Evolutionary conservation across 2,888 invertebrate genomes (phyloP), one percentile per base, ranked within the genome.

Genomic region (Leptopilina syphax): DNA sequence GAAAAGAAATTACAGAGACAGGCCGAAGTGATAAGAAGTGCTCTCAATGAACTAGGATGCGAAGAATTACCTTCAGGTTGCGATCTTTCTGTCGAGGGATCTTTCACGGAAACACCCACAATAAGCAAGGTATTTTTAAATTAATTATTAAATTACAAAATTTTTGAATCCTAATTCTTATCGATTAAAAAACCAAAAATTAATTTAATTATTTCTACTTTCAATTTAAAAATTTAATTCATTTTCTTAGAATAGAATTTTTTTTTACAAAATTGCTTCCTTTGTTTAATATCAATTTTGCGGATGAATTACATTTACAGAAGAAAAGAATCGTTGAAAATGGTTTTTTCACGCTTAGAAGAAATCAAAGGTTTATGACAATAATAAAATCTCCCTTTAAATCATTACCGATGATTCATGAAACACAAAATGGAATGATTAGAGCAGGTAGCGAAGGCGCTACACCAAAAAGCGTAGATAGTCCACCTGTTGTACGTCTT

Each of bases 31-130:
- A 97, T 97, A 85, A 95, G 96, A 87, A 94, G 95, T 68, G 97
- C 97, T n/a, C 92, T 97, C 81, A 96, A 96, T 81, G 97, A 97
- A 92, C 93, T 97, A 47, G 97, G 97, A 79, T 97, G 97, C 90
- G 97, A 97, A 92, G 97, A 97, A 92, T 94, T 96, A 80, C 97
- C 97, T 18, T 95, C 96, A 8, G 97, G 96, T 77, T 97, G 96
- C 90, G 97, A 97, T 92, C 93, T 97, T 50, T 91, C 92, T 2
- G 89, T 92, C 89, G 92, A 91, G 86, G 90, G 88, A 47, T 90
- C 92, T 6, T 91, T 91, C 80, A 87, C 89, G 1, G 92, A 92
- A 76, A 87, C 91, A 8, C 85, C 90, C 41, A 83, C 88, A 66
- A 88, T 86, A 67, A 89, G 80, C 77, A 91, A 91, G 88, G 92